Conservation (phyloP, 2,888 invertebrate species). For the Dromius quadrimaculatus region DNA sequence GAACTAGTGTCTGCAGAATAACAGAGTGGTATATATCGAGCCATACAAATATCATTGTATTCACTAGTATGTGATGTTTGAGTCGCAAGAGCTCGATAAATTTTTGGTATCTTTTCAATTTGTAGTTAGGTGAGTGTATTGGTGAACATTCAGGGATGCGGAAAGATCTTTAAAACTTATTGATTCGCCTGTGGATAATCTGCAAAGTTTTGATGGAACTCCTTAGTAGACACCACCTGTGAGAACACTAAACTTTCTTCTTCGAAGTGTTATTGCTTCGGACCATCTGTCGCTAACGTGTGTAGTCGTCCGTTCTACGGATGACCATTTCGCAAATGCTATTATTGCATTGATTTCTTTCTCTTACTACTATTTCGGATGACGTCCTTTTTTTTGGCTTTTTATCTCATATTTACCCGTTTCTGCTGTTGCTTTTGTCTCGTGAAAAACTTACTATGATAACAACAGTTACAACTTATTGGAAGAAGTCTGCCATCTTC, state of each 20-base stretch:
- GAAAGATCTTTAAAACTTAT: conserved; percentile 49
- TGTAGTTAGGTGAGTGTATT: conserved; percentile 30
- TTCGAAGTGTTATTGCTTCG: conserved; percentile 35
- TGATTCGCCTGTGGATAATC: conserved; percentile 50
- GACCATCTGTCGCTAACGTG: conserved; percentile 51
- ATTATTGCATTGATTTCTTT: conserved; percentile 44
- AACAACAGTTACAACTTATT: no score
- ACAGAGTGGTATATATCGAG: no score
- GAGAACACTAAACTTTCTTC: conserved; percentile 49
- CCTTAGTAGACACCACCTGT: conserved; percentile 46
- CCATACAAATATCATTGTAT: no score
- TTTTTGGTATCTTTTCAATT: conserved; percentile 51
- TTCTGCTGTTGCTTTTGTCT: background rate
- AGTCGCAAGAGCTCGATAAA: conserved; percentile 36
- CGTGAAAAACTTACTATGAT: no score
- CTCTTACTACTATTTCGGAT: background rate
- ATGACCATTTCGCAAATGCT: conserved; percentile 43
- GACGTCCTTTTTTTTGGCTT: background rate
- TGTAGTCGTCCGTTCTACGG: conserved; percentile 37
- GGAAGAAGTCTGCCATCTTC: no score
- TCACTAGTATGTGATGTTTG: conserved; percentile 44
- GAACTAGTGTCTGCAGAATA: no score
- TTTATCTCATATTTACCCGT: background rate
- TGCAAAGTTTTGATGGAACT: conserved; percentile 44
- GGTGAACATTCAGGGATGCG: conserved; percentile 24